Evolutionary conservation across 2,888 invertebrate species (phyloP), one percentile per base, ranked within the genome.

Genomic region (Drosophila nr. perissopoda): DNA sequence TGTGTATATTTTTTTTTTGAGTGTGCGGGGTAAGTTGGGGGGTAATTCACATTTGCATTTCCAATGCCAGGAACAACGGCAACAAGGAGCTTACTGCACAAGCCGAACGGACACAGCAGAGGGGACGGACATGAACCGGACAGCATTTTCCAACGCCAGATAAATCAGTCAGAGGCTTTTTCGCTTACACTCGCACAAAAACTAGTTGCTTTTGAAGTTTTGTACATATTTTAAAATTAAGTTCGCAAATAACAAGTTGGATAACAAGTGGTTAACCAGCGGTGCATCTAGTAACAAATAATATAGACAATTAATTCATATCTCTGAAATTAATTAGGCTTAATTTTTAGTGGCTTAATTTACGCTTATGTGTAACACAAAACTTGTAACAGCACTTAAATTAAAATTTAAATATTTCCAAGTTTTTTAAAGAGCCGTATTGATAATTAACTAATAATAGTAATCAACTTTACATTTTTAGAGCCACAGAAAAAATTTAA

Each of bases 11-110:
- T 36, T 56, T 62, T 58, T 58, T 46, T 53, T 46, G 40, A 42
- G 51, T 11, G 51, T 51, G 29, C 7, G 27, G 38, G 33, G 5
- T 58, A 13, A 38, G 21, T 31, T 33, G 49, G 27, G 27, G 18
- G 4, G 27, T n/a, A 38, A 25, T 10, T 33, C 58, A 49, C 52
- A 66, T 79, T 76, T 80, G 48, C 64, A 81, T 76, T 67, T 65
- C 52, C 70, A 66, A 60, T 40, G 36, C 18, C 8, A 68, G 46
- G 16, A 25, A 51, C 54, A 70, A 48, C 66, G 48, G 54, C 62
- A 61, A 54, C 75, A 57, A 58, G 61, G 38, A 67, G 76, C 63
- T 78, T 61, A 71, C 46, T 34, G 46, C 33, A 61, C 38, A 21
- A 46, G n/a, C 66, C 29, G 18, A 18, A 53, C 36, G 56, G 10